Evolutionary conservation across 2,888 invertebrate species (phyloP).

Genomic region (Melipona bicolor): DNA sequence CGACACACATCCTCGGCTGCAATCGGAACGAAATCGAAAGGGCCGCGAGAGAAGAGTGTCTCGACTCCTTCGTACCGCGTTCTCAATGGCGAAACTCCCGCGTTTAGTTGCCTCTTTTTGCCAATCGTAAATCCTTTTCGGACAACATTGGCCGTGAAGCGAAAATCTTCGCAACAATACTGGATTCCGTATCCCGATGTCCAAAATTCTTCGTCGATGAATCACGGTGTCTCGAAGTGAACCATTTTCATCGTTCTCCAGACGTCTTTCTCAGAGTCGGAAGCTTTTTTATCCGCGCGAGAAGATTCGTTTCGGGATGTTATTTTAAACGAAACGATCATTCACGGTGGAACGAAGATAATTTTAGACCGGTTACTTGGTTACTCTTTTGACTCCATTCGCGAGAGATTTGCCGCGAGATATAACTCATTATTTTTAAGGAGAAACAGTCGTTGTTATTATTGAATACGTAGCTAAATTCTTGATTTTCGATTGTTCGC

Average conservation of each 20-base stretch:
- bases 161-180: slow-evolving; percentile 57
- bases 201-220: slow-evolving; percentile 23
- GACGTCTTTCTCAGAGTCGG: too few species aligned
- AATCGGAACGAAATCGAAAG: slow-evolving; percentile 72
- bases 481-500: neutral
- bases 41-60: slow-evolving; percentile 39
- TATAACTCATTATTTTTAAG: neutral
- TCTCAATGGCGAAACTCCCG: slow-evolving; percentile 64
- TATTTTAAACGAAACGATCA: slow-evolving; percentile 21
- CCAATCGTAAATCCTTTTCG: slow-evolving; percentile 67
- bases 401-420: neutral
- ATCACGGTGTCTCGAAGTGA: slow-evolving; percentile 40
- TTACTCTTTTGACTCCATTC: neutral
- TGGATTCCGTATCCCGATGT: slow-evolving; percentile 21
- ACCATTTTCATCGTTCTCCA: slow-evolving; percentile 13
- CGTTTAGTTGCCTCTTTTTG: slow-evolving; percentile 53
- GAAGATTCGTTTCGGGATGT: neutral
- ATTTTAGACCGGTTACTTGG: slow-evolving; percentile 14
- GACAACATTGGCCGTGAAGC: slow-evolving; percentile 45
- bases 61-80: slow-evolving; percentile 47
- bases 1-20: slow-evolving; percentile 53
- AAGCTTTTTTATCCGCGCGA: neutral
- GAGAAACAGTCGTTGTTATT: neutral
- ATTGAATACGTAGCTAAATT: neutral
- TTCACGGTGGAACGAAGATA: slow-evolving; percentile 17